phyloP scores from a whole-genome alignment of 2,888 invertebrate genomes.

The Conchocele bisecta region DNA sequence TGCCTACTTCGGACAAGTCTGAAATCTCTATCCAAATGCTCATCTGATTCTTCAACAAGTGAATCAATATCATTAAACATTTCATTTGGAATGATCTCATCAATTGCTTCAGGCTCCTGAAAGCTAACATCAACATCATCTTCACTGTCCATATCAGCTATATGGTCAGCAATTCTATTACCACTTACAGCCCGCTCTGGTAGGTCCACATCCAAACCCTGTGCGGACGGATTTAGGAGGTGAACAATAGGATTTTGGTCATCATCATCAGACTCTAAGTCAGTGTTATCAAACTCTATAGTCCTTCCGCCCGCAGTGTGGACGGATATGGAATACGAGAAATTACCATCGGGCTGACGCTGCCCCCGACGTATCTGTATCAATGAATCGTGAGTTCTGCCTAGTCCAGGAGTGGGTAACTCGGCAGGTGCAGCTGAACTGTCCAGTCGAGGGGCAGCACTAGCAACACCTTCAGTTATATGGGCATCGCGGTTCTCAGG shows the following conservation, averaged over 20 bases:
- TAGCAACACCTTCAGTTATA: too few relatives aligned
- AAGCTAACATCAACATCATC: constrained; percentile 17
- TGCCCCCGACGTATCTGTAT: constrained; percentile 53
- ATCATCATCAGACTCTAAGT: constrained; percentile 49
- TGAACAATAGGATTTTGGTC: too few relatives aligned
- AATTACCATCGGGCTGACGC: constrained; percentile 40
- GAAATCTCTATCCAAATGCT: too few relatives aligned
- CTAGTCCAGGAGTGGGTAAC: neutral
- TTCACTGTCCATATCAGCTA: constrained; percentile 6
- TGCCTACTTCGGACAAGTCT: too few relatives aligned
- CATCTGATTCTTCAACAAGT: neutral
- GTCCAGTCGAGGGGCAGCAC: neutral
- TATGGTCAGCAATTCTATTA: too few relatives aligned
- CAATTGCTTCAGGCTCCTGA: neutral
- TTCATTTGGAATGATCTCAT: neutral
- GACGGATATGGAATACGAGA: constrained; percentile 56
- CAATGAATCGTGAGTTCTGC: constrained; percentile 23
- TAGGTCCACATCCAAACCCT: too few relatives aligned
- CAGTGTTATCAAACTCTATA: constrained; percentile 52
- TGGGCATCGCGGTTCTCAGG: too few relatives aligned
- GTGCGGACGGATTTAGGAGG: too few relatives aligned
- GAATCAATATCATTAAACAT: neutral
- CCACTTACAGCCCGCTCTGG: too few relatives aligned
- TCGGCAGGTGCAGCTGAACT: neutral
- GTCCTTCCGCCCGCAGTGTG: constrained; percentile 53